Evolutionary conservation across 2,797 vertebrate genomes (phyloP).

Genomic region (Sorex maritimensis): DNA sequence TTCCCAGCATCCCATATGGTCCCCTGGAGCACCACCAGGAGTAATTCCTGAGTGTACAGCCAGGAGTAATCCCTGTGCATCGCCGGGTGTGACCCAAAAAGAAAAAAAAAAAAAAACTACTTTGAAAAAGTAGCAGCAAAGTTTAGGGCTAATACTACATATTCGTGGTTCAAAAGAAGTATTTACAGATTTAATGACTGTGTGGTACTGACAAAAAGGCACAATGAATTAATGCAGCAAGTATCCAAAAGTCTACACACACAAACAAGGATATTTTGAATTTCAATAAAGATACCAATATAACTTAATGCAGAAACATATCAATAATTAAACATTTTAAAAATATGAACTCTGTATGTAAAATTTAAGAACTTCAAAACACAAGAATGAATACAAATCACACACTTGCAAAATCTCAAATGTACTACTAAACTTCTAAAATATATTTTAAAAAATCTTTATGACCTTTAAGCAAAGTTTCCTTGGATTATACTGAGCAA

Average conservation of each 20-base stretch:
- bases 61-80: too few relatives aligned
- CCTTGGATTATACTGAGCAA: too few relatives aligned
- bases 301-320: not conserved
- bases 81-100: too few relatives aligned
- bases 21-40: too few relatives aligned
- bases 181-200: not conserved
- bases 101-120: not conserved
- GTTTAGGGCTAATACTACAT: not conserved
- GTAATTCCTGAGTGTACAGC: too few relatives aligned
- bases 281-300: not conserved
- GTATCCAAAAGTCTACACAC: not conserved
- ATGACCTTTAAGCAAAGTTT: too few relatives aligned
- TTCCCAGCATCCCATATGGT: too few relatives aligned
- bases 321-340: not conserved
- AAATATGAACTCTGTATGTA: not conserved
- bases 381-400: not conserved
- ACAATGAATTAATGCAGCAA: not conserved
- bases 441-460: not conserved
- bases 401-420: not conserved
- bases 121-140: not conserved
- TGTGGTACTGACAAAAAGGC: not conserved
- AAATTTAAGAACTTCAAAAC: constrained; percentile 13
- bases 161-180: not conserved
- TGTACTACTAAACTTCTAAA: not conserved
- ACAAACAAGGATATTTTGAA: not conserved